Base-by-base conservation (phyloP, 64 coral and sea anemone genomes). In the Trachythela sp. region DNA sequence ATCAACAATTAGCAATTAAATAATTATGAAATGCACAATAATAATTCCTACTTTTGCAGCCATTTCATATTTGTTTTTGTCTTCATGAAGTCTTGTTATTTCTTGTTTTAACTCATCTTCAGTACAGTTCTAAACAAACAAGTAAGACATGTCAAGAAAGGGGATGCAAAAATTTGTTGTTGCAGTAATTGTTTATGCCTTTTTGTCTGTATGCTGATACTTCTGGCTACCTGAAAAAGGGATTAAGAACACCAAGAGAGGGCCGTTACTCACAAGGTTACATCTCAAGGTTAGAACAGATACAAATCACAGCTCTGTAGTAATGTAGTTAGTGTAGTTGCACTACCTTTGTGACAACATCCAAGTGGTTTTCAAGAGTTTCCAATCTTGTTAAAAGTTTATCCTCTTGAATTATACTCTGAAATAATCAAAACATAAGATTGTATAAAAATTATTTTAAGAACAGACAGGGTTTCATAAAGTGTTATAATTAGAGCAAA, bases 351-450 rank as follows among this genome's bases (percentile, higher is more conserved):
- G 93, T 99, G 31, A 99, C 83, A 48, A 92, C 84, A 89, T 99
- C 96, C 48, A 99, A 86, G 67, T 99, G 96, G 43, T 94, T 99
- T 93, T 99, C 96, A 88, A 99, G 89, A 64, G 89, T 99, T 86
- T 99, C 96, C 59, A 99, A 77, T 93, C 96, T 94, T 67, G 96
- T 94, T 38, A 99, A 87, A 0, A 99, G 91, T 90, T 99, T 99
- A 67, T 99, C 96, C 86, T 99, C 96, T 87, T 99, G 96, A 89
- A 92, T 92, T 90, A 99, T 90, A 40, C 87, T 90, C 96, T 99
- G 84, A 32, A 51, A 91, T 84, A 85, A 84, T 92, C 2, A n/a
- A 27, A 30, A 91, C 17, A 85, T 10, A 11, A 86, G 64, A 35
- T 77, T 39, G 4, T 20, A 84, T 51, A n/a, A n/a, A n/a, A n/a